Percentiles rank a stretch among this genome's conserved stretches.
Evolutionary conservation across 2,797 vertebrate species (phyloP).

Genomic region (Typhlichthys subterraneus): DNA sequence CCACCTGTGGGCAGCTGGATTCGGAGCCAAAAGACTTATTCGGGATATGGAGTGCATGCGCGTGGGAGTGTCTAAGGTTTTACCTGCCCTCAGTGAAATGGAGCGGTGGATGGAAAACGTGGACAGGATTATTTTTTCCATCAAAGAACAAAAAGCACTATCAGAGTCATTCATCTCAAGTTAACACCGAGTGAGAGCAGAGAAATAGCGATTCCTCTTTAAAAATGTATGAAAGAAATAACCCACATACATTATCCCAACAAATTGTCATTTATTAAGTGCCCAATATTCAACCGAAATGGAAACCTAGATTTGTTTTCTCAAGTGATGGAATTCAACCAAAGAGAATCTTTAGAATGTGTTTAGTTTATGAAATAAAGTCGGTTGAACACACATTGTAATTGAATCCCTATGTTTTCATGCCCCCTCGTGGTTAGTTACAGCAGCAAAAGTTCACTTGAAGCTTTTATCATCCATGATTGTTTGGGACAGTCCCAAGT

Average conservation of each 20-base stretch:
- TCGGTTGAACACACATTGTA: not conserved
- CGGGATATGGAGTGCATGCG: not conserved
- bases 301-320: slow-evolving; percentile 10
- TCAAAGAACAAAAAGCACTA: not conserved
- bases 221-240: slow-evolving; percentile 19
- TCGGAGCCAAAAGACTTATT: slow-evolving; percentile 52
- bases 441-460: not conserved
- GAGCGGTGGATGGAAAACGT: not conserved
- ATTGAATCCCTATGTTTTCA: not conserved
- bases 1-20: slow-evolving; percentile 79
- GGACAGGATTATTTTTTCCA: slow-evolving; percentile 2
- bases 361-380: not conserved
- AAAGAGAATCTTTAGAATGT: not conserved
- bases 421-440: slow-evolving; percentile 49
- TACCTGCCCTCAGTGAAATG: accelerated
- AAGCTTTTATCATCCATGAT: not conserved
- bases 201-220: slow-evolving; percentile 18
- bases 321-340: slow-evolving; percentile 8
- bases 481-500: not conserved
- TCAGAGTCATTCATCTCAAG: not conserved
- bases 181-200: not conserved
- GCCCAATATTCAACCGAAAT: slow-evolving; percentile 15
- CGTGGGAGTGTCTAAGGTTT: slow-evolving; percentile 15
- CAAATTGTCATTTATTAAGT: slow-evolving; percentile 35
- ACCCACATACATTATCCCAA: slow-evolving; percentile 20